Evolutionary conservation across 2,888 invertebrate genomes (phyloP), one percentile per base, ranked within the genome.

Genomic region (Synanthedon andrenaeformis): DNA sequence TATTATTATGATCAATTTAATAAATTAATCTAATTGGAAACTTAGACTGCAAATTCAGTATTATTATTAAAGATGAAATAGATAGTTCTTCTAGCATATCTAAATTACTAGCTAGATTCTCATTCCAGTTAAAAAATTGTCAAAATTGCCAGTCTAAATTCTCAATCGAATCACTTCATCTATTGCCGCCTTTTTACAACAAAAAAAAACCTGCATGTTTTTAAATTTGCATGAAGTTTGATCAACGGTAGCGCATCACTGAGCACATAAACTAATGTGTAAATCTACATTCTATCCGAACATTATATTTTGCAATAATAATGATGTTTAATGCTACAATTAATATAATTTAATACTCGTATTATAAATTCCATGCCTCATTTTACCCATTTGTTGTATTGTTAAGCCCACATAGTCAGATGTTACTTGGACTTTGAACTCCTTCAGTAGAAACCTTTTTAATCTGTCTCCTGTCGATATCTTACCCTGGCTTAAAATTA

Each of bases 311-410:
- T 45, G 45, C 45, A 45, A 45, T 45, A 45, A 45, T 45, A 45
- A 13, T 57, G 64, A 57, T 56, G 41, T 52, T 51, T 53, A 55
- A 57, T 52, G 52, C 45, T 45, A 45, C 5, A 45, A 45, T 5
- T 23, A 23, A 23, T 59, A 14, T 57, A 55, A 54, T 54, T 42
- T 13, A 55, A 52, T 23, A 23, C 23, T 23, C 23, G 1, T 23
- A 58, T 60, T 62, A 58, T 64, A 66, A 66, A 70, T 68, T 69
- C 74, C 81, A 82, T 82, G 79, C 75, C 79, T 82, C 82, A 82
- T 81, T 65, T 35, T 35, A 35, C 35, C 35, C 35, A 45, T 45
- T 45, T 13, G 8, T 35, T 35, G 23, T 23, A 23, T 23, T 23
- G 45, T 45, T 45, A 45, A 79, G 76, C 76, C 77, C 82, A 79